Percentiles rank a stretch among this genome's conserved stretches.
Evolutionary conservation across 2,888 invertebrate species (phyloP).

Genomic region (Halictus ligatus): DNA sequence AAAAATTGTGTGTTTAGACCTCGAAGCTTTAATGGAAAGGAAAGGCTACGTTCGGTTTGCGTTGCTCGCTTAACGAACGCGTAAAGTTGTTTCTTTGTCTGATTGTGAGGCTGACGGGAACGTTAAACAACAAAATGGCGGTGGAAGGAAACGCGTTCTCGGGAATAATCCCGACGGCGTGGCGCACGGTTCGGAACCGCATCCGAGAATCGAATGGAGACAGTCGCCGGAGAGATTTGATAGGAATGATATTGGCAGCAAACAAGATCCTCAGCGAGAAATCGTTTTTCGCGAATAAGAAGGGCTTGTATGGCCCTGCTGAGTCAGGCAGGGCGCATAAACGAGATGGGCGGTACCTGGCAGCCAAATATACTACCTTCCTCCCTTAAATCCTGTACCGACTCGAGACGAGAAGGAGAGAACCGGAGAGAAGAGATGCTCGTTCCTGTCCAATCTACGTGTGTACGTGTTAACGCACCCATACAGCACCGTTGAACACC

Average conservation of each 20-base stretch:
- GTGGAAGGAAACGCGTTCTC: not conserved
- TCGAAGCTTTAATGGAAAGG: too few species aligned
- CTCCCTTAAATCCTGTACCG: constrained; percentile 77
- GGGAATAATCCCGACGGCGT: constrained; percentile 34
- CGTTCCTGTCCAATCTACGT: constrained; percentile 44
- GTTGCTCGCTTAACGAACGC: too few species aligned
- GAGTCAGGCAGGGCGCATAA: constrained; percentile 80
- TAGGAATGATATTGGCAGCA: constrained; percentile 71
- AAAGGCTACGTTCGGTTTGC: too few species aligned
- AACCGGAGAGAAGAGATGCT: constrained; percentile 23
- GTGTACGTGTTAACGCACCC: constrained; percentile 52
- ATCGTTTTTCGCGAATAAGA: constrained; percentile 77
- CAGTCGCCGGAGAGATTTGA: constrained; percentile 50
- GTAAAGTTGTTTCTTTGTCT: not conserved
- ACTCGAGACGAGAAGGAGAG: constrained; percentile 47
- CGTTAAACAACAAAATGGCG: not conserved
- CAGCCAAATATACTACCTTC: constrained; percentile 79
- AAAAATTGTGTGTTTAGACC: not conserved
- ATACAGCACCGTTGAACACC: constrained; percentile 1
- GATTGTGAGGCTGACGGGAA: not conserved
- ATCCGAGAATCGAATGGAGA: constrained; percentile 46
- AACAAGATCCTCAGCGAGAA: constrained; percentile 76
- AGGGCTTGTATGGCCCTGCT: constrained; percentile 74
- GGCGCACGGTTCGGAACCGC: constrained; percentile 57
- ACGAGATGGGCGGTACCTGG: constrained; percentile 82